These are phyloP conservation scores for Caenorhabditis auriculariae DNA, from an alignment of 2,888 invertebrate species.

Conservation along the genomic window DNA sequence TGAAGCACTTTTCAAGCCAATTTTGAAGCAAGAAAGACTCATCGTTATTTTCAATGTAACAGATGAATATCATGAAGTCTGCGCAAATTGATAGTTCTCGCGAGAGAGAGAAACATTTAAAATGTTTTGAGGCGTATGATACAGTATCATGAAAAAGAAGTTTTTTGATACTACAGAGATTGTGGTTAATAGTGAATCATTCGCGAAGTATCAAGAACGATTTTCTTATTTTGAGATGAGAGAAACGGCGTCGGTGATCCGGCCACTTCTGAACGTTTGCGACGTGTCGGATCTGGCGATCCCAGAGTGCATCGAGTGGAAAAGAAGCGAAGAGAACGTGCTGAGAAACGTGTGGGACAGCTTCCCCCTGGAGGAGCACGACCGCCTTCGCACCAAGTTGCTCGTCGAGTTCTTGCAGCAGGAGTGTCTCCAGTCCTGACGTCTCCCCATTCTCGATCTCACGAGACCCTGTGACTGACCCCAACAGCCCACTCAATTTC, in stretches of 20 bases:
- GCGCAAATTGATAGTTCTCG: too few relatives aligned
- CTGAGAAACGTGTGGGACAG: slow-evolving; percentile 17
- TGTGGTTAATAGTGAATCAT: too few relatives aligned
- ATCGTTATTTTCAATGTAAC: too few relatives aligned
- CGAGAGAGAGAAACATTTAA: too few relatives aligned
- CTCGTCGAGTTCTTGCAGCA: slow-evolving; percentile 20
- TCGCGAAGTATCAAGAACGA: too few relatives aligned
- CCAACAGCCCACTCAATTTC: too few relatives aligned
- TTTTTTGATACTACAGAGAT: too few relatives aligned
- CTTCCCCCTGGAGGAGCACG: slow-evolving; percentile 16
- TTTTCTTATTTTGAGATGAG: slow-evolving; percentile 30
- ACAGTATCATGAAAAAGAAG: too few relatives aligned
- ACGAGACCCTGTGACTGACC: too few relatives aligned
- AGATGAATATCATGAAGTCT: too few relatives aligned
- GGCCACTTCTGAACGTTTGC: slow-evolving; percentile 30
- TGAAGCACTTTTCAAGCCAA: slow-evolving; percentile 1
- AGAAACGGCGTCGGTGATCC: slow-evolving; percentile 24
- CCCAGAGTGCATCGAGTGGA: slow-evolving; percentile 42
- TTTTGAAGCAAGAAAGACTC: too few relatives aligned
- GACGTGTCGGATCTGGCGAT: slow-evolving; percentile 33
- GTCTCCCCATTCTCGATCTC: not conserved
- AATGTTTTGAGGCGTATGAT: too few relatives aligned
- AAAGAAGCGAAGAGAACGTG: slow-evolving; percentile 15
- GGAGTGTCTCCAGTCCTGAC: slow-evolving; percentile 9
- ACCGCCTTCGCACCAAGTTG: slow-evolving; percentile 11